Evolutionary conservation across 2,797 vertebrate genomes (phyloP), one percentile per base, ranked within the genome.

Genomic region (Falco peregrinus): DNA sequence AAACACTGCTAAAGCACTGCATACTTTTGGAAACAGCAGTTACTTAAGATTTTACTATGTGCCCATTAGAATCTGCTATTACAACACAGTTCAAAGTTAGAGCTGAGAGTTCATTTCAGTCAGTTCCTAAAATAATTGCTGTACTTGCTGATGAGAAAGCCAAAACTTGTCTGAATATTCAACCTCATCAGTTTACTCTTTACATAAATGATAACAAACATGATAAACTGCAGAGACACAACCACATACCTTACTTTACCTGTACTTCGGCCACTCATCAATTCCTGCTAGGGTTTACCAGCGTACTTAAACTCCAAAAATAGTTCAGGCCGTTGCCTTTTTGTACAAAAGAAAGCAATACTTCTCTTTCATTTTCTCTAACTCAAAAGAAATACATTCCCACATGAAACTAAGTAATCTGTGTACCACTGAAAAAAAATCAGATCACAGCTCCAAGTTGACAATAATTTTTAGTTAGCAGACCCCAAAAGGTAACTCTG

Each of bases 251-350:
- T 87, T 33, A 51, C 87, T 78, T 57, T 92, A 89, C 87, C 89
- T 80, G 92, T 75, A 68, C 95, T 96, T 64, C 89, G 96, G 65
- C 77, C 96, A 14, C 79, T 39, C 84, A 47, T 45, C 84, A 71
- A 22, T 26, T 75, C 63, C 71, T 87, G 64, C 53, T 35, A 41
- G 56, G n/a, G 17, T 5, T 24, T 43, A 64, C 28, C 60, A 71
- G 81, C 71, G 2, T 8, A 53, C 13, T 39, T 10, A 31, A 68
- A 13, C 57, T 43, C 25, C 71, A 57, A 3, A 82, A 37, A 4
- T 4, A 84, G 33, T 11, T 59, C 87, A 59, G 59, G 39, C 26
- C 10, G 2, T 2, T 64, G 48, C 17, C 65, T 75, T 53, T 45
- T 13, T 20, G 31, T 17, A 33, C 4, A 16, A 63, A 91, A 56